Evolutionary conservation across 2,797 vertebrate genomes (phyloP).

Genomic region (Microctenopoma steveboyesi): DNA sequence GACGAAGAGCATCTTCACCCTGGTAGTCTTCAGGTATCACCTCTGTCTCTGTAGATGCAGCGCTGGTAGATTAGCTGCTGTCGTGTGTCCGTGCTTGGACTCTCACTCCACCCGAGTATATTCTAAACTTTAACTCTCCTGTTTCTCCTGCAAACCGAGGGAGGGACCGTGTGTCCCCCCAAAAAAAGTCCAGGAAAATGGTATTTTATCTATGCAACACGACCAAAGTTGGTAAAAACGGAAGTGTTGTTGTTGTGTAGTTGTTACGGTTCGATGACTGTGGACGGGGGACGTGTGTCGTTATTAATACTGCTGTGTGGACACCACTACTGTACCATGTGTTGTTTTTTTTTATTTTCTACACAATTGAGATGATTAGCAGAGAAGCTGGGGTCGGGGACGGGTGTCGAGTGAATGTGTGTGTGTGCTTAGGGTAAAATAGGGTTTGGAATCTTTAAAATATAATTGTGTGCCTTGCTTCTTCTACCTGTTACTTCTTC

Average conservation of each 20-base stretch:
- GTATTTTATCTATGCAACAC: conserved; percentile 92
- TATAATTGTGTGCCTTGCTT: conserved; percentile 94
- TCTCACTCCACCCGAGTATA: background rate
- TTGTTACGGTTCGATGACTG: conserved; percentile 64
- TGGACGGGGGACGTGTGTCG: conserved; percentile 33
- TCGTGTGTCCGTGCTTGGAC: background rate
- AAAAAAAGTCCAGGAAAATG: conserved; percentile 10
- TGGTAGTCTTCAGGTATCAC: background rate
- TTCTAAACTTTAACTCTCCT: background rate
- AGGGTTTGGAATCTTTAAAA: conserved; percentile 75
- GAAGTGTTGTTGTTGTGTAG: conserved; percentile 86
- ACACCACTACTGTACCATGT: conserved; percentile 80
- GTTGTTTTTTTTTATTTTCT: conserved; percentile 77
- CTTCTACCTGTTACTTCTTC: conserved; percentile 84
- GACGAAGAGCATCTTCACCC: background rate
- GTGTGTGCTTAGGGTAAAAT: conserved; percentile 64
- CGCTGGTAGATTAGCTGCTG: conserved; percentile 9
- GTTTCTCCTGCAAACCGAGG: conserved; percentile 9
- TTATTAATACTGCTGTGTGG: conserved; percentile 71
- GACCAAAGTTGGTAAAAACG: conserved; percentile 83
- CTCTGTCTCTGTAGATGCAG: background rate
- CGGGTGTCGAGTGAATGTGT: conserved; percentile 42
- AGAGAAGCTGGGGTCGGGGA: conserved; percentile 25
- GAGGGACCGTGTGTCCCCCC: conserved; percentile 9
- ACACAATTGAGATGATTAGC: conserved; percentile 68